These are phyloP conservation scores for Neodiprion virginianus DNA, from an alignment of 1,140 invertebrate genomes.

Conservation along the genomic window DNA sequence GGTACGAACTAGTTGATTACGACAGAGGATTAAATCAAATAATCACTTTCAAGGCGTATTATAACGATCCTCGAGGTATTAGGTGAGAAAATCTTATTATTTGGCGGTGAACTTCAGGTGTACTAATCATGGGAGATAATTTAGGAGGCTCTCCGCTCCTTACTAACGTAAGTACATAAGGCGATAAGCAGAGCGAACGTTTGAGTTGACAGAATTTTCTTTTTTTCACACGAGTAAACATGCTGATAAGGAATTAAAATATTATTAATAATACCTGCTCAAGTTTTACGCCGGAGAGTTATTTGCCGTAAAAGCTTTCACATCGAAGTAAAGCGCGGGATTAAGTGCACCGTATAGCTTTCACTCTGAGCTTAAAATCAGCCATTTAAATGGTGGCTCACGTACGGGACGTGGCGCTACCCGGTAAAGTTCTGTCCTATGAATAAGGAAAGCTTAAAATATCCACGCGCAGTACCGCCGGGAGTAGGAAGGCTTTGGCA, in stretches of 20 bases:
- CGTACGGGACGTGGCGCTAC: slow-evolving; percentile 31
- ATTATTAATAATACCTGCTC: slow-evolving; percentile 2
- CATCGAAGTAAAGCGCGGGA: slow-evolving; percentile 8
- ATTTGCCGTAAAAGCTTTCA: not conserved
- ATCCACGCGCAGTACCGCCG: not conserved
- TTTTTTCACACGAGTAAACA: not conserved
- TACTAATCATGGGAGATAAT: no score
- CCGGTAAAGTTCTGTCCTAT: slow-evolving; percentile 41
- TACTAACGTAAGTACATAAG: no score
- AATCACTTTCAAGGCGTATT: no score
- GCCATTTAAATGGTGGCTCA: slow-evolving; percentile 52
- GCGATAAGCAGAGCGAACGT: no score
- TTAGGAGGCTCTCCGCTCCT: no score
- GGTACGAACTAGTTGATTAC: no score
- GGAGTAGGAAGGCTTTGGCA: no score
- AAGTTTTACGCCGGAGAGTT: not conserved
- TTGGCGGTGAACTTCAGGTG: no score
- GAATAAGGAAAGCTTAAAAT: not conserved
- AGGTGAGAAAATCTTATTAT: no score
- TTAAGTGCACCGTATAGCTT: slow-evolving; percentile 12
- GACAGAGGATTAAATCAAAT: no score
- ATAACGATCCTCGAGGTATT: no score
- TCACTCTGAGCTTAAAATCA: slow-evolving; percentile 40
- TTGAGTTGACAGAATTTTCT: no score
- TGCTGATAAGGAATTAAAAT: not conserved